Evolutionary conservation across 2,797 vertebrate genomes (phyloP), one percentile per base, ranked within the genome.

Genomic region (Chelidonichthys spinosus): DNA sequence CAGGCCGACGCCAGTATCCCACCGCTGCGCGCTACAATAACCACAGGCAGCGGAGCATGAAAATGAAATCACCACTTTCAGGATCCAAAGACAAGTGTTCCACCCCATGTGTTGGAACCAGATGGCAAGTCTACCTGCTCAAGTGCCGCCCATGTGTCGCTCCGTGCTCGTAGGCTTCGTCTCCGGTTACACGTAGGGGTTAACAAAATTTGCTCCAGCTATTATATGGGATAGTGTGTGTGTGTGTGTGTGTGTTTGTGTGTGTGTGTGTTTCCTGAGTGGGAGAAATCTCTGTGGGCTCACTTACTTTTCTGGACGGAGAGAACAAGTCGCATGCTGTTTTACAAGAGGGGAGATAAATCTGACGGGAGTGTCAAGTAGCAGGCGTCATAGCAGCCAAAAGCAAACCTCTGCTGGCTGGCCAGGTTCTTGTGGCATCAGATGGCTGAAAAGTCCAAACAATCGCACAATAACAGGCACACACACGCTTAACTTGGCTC

Each of bases 271-370:
- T 76, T 77, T 87, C 56, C 74, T 72, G 72, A 69, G 76, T 60
- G 63, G 50, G 62, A 74, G 18, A 83, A 82, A 64, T 71, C 82
- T 88, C 76, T 44, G 58, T 50, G 52, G 79, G 79, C 84, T 90
- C 59, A 2, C 69, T 89, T 84, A 89, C 82, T 84, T 85, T 82
- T 81, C 78, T 85, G 87, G 87, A 84, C 37, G 4, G 54, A 79
- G 85, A 85, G 89, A 92, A 93, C 91, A 90, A 91, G 90, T 85
- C 72, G 64, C 86, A 84, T 72, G 86, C 87, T 92, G 86, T 92
- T 87, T 89, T 86, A 92, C 89, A 91, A 90, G 87, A 85, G 70
- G 56, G 81, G 85, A 85, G 87, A 90, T 91, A 85, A 92, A 91
- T 87, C 84, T 86, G 79, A 79, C 84, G 60, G 72, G 72, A 84